Conservation (phyloP, 37 sponge, comb jelly and placozoan species). For the Chondrosia reniformis region DNA sequence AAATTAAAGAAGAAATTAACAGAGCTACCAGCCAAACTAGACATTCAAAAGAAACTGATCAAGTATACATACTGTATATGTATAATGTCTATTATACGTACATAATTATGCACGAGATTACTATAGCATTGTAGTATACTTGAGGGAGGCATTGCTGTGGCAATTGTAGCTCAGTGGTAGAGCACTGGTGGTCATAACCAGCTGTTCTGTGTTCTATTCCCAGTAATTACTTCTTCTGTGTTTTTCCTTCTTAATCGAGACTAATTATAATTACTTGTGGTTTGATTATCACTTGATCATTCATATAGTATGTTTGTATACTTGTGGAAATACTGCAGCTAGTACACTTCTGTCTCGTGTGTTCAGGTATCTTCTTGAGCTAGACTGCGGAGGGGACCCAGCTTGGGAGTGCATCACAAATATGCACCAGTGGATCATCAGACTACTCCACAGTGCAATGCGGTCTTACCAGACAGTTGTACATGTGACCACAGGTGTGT, state of each 20-base stretch:
- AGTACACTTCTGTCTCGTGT: not conserved
- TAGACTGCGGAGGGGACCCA: constrained; percentile 87
- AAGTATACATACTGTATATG: constrained; percentile 38
- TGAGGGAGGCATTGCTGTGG: too few species aligned
- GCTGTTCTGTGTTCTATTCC: too few species aligned
- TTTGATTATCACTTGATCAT: too few species aligned
- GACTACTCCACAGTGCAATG: constrained; percentile 46
- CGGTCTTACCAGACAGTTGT: not conserved
- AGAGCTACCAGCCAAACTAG: constrained; percentile 65
- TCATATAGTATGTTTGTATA: not conserved
- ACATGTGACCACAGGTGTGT: too few species aligned
- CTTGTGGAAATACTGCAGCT: not conserved
- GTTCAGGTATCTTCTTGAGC: constrained; percentile 80
- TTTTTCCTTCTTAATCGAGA: too few species aligned
- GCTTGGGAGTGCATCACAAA: constrained; percentile 86
- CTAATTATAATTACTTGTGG: too few species aligned
- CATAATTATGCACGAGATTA: not conserved
- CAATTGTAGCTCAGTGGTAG: too few species aligned
- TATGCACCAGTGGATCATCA: constrained; percentile 68
- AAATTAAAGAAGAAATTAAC: constrained; percentile 59
- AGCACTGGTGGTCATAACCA: too few species aligned
- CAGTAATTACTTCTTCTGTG: not conserved
- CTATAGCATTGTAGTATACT: not conserved
- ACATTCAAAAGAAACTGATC: constrained; percentile 82
- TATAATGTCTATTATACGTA: not conserved